These are phyloP conservation scores for Datnioides undecimradiatus DNA, from an alignment of 2,113 vertebrate genomes.

Conservation along the genomic window DNA sequence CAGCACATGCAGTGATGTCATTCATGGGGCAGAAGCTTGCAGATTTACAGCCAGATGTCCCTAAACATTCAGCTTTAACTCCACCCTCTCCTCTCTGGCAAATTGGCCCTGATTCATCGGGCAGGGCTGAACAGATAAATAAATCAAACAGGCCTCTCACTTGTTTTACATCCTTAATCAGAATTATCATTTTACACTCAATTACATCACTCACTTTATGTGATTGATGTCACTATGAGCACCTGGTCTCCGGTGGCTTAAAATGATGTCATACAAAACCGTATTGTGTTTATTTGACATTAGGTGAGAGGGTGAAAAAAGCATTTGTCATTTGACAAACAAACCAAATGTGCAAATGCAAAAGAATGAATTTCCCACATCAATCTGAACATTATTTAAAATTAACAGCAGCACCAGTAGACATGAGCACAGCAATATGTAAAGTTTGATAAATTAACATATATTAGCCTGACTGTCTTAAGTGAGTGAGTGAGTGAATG, in stretches of 20 bases:
- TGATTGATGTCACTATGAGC: constrained; percentile 22
- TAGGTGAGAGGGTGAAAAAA: neutral
- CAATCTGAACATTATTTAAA: too few relatives aligned
- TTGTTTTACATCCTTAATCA: constrained; percentile 26
- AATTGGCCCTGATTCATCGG: constrained; percentile 44
- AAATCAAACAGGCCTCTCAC: constrained; percentile 47
- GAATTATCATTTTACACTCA: constrained; percentile 19
- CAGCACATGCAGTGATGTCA: constrained; percentile 67
- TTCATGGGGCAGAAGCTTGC: constrained; percentile 35
- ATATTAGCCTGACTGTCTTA: neutral
- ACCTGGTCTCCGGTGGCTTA: neutral
- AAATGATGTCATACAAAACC: neutral
- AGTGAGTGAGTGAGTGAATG: neutral
- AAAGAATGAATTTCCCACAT: too few relatives aligned
- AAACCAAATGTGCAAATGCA: too few relatives aligned
- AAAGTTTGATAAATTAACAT: too few relatives aligned
- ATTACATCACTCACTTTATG: constrained; percentile 35
- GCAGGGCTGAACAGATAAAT: constrained; percentile 19
- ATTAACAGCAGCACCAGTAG: too few relatives aligned
- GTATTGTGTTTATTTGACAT: neutral
- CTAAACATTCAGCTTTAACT: constrained; percentile 47
- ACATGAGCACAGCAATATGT: neutral
- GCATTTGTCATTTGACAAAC: neutral
- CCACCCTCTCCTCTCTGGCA: constrained; percentile 47
- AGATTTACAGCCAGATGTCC: constrained; percentile 70